A percentile compares a stretch with the other conserved stretches of the same genome.
phyloP scores from a whole-genome alignment of 2,113 vertebrate species.

The Stigmatopora argus region DNA sequence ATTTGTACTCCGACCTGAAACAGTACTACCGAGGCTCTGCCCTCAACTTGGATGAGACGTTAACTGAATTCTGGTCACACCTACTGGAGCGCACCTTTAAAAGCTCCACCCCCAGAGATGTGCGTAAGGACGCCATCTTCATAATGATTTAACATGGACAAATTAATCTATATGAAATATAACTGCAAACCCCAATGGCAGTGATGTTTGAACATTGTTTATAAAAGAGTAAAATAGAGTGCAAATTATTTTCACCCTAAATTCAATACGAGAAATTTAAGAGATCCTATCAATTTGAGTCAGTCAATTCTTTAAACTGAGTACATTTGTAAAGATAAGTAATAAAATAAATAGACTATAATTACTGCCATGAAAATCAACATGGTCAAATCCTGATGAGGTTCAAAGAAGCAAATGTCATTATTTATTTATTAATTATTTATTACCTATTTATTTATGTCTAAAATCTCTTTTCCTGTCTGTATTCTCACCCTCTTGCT shows the following conservation, averaged over 20 bases:
- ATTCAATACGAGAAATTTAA: neutral
- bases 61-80: conserved; percentile 87
- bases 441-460: no score
- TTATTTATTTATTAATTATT: no score
- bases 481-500: no score
- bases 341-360: neutral
- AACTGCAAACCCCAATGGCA: neutral
- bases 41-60: conserved; percentile 84
- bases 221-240: no score
- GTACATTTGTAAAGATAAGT: neutral
- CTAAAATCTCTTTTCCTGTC: no score
- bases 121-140: conserved; percentile 19
- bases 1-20: conserved; percentile 81
- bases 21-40: conserved; percentile 84
- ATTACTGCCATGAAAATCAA: neutral
- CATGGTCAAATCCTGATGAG: neutral
- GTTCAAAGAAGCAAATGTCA: neutral
- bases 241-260: no score
- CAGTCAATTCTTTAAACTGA: neutral
- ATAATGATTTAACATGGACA: no score
- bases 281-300: neutral
- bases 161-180: neutral
- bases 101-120: conserved; percentile 62
- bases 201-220: no score
- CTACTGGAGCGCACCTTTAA: conserved; percentile 84